Conservation (phyloP, 2,888 invertebrate genomes). For the Dermolepida albohirtum region DNA sequence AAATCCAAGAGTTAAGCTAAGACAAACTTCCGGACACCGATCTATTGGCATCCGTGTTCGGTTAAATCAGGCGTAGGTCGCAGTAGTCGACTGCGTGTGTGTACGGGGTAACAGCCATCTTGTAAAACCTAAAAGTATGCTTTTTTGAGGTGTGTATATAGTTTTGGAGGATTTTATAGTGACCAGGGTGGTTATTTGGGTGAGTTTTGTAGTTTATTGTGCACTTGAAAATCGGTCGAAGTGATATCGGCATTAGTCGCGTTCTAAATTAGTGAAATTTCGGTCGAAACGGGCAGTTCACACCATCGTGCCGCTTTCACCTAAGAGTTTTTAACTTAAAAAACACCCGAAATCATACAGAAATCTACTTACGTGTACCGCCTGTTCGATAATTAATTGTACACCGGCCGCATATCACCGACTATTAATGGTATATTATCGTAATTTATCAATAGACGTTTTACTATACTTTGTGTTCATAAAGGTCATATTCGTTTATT, state of each 20-base stretch:
- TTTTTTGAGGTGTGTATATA: slow-evolving; percentile 66
- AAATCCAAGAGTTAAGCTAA: slow-evolving; percentile 46
- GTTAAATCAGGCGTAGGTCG: slow-evolving; percentile 54
- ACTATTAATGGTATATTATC: slow-evolving; percentile 20
- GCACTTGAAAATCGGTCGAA: slow-evolving; percentile 22
- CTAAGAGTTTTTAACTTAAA: slow-evolving; percentile 41
- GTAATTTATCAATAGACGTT: slow-evolving; percentile 29
- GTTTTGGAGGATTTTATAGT: slow-evolving; percentile 61
- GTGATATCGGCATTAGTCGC: slow-evolving; percentile 29
- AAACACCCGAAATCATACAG: slow-evolving; percentile 29
- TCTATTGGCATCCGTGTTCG: slow-evolving; percentile 44
- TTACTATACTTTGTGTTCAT: slow-evolving; percentile 49
- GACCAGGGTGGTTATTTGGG: slow-evolving; percentile 62
- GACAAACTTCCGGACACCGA: slow-evolving; percentile 54
- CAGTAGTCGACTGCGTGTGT: slow-evolving; percentile 57
- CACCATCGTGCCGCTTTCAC: slow-evolving; percentile 43
- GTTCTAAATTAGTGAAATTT: slow-evolving; percentile 41
- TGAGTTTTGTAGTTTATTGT: slow-evolving; percentile 56
- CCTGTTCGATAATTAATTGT: slow-evolving; percentile 8
- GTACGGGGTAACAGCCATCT: slow-evolving; percentile 66
- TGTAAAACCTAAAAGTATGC: slow-evolving; percentile 66
- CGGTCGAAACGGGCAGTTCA: slow-evolving; percentile 34
- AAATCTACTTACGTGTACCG: slow-evolving; percentile 9
- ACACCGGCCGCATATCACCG: slow-evolving; percentile 1
- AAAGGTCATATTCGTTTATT: slow-evolving; percentile 59